Evolutionary conservation across 2,888 invertebrate genomes (phyloP), one percentile per base, ranked within the genome.

Genomic region (Ptychoptera albimana): DNA sequence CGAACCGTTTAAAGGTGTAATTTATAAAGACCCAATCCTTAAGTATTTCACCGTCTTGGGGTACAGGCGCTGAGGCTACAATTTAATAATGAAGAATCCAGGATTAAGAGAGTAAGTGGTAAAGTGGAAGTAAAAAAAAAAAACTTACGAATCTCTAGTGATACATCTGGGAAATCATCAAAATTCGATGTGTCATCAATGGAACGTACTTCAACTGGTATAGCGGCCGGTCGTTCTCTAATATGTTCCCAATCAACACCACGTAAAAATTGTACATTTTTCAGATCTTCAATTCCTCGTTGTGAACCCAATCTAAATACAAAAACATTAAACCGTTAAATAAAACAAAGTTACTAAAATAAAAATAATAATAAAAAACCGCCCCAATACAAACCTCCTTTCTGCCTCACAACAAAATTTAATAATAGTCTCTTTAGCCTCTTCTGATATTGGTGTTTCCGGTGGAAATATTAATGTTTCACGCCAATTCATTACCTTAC

Each of bases 11-110:
- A 74, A 96, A 99, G 49, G 98, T 99, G 71, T 98, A 99, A 72
- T 99, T 98, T 63, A 98, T 94, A 69, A 99, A 99, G 55, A 98
- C 97, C 92, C 97, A 97, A 74, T 97, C 96, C 72, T 96, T 96
- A 68, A 88, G 85, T 57, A 83, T 84, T 67, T 91, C 91, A 50
- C 89, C 88, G 60, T 91, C 91, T 68, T 88, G 87, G 47, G 84
- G 78, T 60, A 83, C 75, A 35, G 91, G 87, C 49, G 89, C 87
- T 49, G 89, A 79, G 57, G 87, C 85, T 84, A 32, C 3, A 32
- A 4, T 7, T 32, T 7, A 7, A 32, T 7, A 32, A 32, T 11
- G 4, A 8, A 7, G 4, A 2, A 42, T 42, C 32, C 16, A 16
- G 2, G 10, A 35, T 35, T 35, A 23, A 23, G 7, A 15, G 1